Percentiles rank a stretch among this genome's conserved stretches.
Conservation (phyloP, 2,797 vertebrate species). For the Acanthornis magna region DNA sequence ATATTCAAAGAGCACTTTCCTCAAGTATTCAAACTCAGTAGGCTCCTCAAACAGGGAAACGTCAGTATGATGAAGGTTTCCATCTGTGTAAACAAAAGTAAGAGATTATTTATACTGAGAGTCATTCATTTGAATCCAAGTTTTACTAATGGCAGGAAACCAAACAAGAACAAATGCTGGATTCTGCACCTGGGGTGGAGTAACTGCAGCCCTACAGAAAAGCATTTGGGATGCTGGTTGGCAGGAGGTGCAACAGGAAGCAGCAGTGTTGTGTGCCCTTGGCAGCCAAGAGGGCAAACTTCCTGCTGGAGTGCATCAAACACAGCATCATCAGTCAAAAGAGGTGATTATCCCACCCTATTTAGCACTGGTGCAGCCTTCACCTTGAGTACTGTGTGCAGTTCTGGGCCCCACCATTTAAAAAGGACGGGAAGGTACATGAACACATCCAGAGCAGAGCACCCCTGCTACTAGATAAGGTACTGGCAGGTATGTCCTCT, state of each 20-base stretch:
- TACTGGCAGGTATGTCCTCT: background rate
- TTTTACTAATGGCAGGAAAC: background rate
- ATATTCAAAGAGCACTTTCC: slow-evolving; percentile 96
- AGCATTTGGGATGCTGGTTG: background rate
- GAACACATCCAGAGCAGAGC: rapidly evolving
- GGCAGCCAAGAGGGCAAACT: background rate
- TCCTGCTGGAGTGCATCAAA: background rate
- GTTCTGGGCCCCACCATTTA: background rate
- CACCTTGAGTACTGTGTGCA: background rate
- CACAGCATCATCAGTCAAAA: background rate
- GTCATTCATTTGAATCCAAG: background rate
- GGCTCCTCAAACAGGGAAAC: slow-evolving; percentile 82
- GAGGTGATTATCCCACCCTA: background rate
- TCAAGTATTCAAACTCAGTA: slow-evolving; percentile 95
- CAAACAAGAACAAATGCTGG: background rate
- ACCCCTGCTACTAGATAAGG: background rate
- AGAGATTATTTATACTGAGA: background rate
- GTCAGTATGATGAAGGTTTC: slow-evolving; percentile 77
- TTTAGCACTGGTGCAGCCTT: background rate
- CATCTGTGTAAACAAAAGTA: slow-evolving; percentile 74
- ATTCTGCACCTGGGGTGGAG: background rate
- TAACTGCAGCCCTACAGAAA: background rate
- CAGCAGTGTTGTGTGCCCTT: background rate
- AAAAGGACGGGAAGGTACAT: background rate
- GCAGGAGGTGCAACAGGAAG: background rate